Conservation (phyloP, 2,888 invertebrate genomes). For the Xestoiulus laeticollis region DNA sequence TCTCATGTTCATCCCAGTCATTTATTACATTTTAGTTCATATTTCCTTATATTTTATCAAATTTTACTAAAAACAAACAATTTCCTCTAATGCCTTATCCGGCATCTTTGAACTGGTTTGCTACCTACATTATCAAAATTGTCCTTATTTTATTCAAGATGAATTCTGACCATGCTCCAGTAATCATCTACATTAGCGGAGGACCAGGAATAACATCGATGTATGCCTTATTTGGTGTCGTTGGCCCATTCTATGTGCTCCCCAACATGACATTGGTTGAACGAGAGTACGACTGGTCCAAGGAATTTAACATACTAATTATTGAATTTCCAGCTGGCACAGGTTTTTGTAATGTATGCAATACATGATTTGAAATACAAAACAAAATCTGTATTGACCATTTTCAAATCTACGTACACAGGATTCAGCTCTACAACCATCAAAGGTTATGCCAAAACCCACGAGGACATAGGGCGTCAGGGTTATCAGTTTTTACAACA, state of each 20-base stretch:
- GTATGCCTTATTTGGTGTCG: background rate
- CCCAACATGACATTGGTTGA: background rate
- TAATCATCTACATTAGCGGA: background rate
- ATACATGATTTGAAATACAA: too few relatives aligned
- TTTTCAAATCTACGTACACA: too few relatives aligned
- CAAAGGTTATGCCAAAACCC: background rate
- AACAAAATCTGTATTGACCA: too few relatives aligned
- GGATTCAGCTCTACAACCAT: background rate
- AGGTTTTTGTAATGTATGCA: background rate
- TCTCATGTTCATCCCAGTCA: too few relatives aligned
- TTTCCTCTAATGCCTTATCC: too few relatives aligned
- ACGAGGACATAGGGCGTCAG: background rate
- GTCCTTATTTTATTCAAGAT: background rate
- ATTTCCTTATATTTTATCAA: too few relatives aligned
- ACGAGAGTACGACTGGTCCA: background rate
- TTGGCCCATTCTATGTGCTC: constrained; percentile 34
- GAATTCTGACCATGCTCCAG: constrained; percentile 19
- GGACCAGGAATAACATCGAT: background rate
- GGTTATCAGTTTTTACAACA: background rate
- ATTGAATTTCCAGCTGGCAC: background rate
- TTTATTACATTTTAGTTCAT: too few relatives aligned
- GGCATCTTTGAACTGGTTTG: too few relatives aligned
- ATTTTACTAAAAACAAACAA: too few relatives aligned
- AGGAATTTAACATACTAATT: background rate
- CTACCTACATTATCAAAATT: too few relatives aligned